Evolutionary conservation across 2,888 invertebrate genomes (phyloP), one percentile per base, ranked within the genome.

Genomic region (Agrilus mali): DNA sequence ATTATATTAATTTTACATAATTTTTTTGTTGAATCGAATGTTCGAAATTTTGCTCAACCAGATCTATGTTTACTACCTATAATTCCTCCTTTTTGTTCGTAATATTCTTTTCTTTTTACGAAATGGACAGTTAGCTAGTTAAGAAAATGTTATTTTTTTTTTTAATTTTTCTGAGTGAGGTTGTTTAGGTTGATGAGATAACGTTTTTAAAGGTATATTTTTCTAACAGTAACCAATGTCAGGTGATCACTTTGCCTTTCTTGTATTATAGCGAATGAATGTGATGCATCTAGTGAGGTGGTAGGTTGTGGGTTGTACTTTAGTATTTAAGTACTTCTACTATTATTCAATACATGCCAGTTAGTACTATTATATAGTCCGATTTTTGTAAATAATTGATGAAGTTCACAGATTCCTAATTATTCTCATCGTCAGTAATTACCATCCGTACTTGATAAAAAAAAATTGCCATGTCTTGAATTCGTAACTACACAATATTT

Each of bases 191-290:
- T 36, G 41, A 44, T 40, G 44, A 40, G 14, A 48, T 34, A 44
- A 38, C 41, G 41, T 36, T 48, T 40, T 47, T 42, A 46, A 43
- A 44, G 38, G 22, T 50, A 41, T 47, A 48, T 48, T 50, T 48
- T 48, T 47, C 38, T 48, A 48, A 43, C 32, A 46, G 33, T 44
- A 49, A 51, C 46, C 48, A 54, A 55, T 55, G 55, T 59, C 66
- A 64, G 64, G 66, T 66, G 65, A 66, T 66, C 60, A 59, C 57
- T 60, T 64, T 63, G 64, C 66, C 64, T 66, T 66, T 55, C 57
- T 61, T 63, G 51, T 50, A 45, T 51, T 49, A 47, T 41, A 56
- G 42, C 50, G 50, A 52, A 55, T 50, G 55, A 49, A 48, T 52
- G 50, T 53, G 53, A 56, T 50, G 49, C 59, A 53, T 55, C 39